phyloP scores from a whole-genome alignment of 64 coral and sea anemone genomes.

The Actinia equina region DNA sequence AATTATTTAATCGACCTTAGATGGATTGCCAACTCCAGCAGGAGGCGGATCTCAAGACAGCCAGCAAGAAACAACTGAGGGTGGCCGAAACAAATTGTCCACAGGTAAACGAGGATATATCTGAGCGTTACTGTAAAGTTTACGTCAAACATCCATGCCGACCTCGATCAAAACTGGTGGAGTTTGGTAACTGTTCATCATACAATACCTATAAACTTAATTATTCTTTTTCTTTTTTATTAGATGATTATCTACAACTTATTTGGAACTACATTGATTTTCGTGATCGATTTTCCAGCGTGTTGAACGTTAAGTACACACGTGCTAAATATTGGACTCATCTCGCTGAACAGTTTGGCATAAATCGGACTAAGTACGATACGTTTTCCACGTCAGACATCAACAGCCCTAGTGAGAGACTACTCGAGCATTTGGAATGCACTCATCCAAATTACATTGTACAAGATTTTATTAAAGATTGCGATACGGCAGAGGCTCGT shows the following conservation, averaged over 20 bases:
- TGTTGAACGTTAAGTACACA: neutral
- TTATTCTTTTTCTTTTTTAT: neutral
- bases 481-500: neutral
- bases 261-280: neutral
- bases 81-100: no score
- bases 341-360: neutral
- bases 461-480: neutral
- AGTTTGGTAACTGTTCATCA: no score
- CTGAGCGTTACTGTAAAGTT: no score
- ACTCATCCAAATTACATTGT: neutral
- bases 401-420: neutral
- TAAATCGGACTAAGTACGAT: neutral
- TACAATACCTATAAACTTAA: no score
- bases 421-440: neutral
- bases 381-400: neutral
- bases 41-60: no score
- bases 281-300: neutral
- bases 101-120: no score
- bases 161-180: no score
- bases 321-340: neutral
- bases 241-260: neutral
- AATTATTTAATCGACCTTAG: no score
- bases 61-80: no score
- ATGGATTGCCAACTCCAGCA: no score
- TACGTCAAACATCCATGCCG: no score